Conservation (phyloP, 2,797 vertebrate species). For the Buphagus erythrorhynchus region DNA sequence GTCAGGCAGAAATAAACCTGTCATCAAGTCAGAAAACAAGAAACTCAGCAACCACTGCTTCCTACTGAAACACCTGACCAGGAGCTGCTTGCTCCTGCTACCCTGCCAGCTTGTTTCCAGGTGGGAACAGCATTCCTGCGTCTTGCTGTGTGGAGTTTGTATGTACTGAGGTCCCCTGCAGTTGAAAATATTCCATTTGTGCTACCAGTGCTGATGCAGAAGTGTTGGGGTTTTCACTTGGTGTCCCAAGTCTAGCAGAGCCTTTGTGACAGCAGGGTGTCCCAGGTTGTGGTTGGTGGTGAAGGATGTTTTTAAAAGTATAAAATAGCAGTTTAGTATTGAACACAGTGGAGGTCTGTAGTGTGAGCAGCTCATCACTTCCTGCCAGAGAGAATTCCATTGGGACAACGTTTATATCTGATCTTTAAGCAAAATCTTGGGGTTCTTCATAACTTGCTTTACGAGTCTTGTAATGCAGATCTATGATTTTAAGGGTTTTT, state of each 20-base stretch:
- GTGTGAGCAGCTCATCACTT: not conserved
- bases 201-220: not conserved
- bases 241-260: not conserved
- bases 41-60: not conserved
- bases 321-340: not conserved
- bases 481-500: not conserved
- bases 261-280: not conserved
- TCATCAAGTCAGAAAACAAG: not conserved
- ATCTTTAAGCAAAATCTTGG: not conserved
- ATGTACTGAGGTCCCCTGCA: not conserved
- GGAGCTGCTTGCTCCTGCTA: conserved; percentile 11
- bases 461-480: not conserved
- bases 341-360: not conserved
- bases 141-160: not conserved
- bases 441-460: not conserved
- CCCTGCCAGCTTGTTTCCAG: not conserved
- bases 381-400: not conserved
- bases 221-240: not conserved
- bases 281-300: not conserved
- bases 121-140: not conserved
- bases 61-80: not conserved
- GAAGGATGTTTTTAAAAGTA: not conserved
- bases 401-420: not conserved
- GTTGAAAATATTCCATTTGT: not conserved
- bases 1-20: conserved; percentile 17